Conservation (phyloP, 37 sponge, comb jelly and placozoan species). For the Geodia barretti region DNA sequence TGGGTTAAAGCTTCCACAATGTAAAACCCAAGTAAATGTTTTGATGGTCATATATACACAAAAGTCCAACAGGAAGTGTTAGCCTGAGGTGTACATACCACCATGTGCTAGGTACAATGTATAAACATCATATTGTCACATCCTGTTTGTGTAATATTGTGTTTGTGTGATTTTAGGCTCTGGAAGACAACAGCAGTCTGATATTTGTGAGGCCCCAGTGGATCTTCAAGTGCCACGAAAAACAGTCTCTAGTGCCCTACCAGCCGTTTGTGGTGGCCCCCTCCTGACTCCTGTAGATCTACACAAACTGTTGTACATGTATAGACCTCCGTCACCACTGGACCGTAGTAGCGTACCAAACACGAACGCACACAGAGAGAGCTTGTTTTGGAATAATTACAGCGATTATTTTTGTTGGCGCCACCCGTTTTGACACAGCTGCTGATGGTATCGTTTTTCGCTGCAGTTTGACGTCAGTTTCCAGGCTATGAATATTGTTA, state of each 20-base stretch:
- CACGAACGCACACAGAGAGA: background rate
- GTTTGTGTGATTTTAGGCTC: slow-evolving; percentile 50
- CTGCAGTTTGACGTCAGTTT: background rate
- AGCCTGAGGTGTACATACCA: no score
- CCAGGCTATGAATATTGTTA: background rate
- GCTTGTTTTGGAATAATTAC: background rate
- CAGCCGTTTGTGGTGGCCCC: slow-evolving; percentile 56
- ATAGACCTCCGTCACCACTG: no score
- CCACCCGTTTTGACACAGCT: no score
- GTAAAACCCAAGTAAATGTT: no score
- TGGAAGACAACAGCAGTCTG: slow-evolving; percentile 73
- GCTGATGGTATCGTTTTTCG: background rate
- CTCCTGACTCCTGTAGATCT: background rate
- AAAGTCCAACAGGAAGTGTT: no score
- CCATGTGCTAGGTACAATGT: background rate
- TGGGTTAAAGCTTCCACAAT: no score
- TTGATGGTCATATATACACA: no score
- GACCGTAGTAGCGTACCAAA: background rate
- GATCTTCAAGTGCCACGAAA: slow-evolving; percentile 83
- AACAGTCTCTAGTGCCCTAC: slow-evolving; percentile 59
- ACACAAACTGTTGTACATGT: no score
- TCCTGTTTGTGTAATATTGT: background rate
- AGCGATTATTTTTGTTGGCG: background rate
- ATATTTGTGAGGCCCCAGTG: slow-evolving; percentile 81
- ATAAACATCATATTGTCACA: background rate